A percentile compares a stretch with the other conserved stretches of the same genome.
phyloP scores from a whole-genome alignment of 2,113 vertebrate species.

The Glaucomys volans region DNA sequence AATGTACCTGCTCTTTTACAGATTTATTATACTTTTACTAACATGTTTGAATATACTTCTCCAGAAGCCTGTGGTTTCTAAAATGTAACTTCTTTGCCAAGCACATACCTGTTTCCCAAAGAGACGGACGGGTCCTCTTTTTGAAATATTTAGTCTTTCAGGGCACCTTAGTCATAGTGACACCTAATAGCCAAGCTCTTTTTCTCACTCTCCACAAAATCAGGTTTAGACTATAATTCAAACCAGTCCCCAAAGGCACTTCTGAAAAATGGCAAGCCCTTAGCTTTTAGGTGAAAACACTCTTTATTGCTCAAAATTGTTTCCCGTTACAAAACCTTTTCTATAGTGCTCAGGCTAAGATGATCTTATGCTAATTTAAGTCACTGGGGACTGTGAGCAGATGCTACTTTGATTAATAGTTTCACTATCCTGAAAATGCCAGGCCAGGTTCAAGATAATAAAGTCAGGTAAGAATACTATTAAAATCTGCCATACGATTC shows the following conservation, averaged over 20 bases:
- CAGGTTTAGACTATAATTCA: slow-evolving; percentile 79
- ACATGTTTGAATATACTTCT: slow-evolving; percentile 17
- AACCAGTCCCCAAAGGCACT: slow-evolving; percentile 80
- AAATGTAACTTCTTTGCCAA: slow-evolving; percentile 47
- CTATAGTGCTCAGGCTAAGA: slow-evolving; percentile 50
- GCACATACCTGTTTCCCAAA: slow-evolving; percentile 53
- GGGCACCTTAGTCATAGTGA: slow-evolving; percentile 77
- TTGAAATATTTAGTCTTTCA: slow-evolving; percentile 76
- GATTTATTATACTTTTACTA: slow-evolving; percentile 13
- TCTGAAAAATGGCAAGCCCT: slow-evolving; percentile 81
- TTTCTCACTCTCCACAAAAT: slow-evolving; percentile 73
- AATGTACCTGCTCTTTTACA: background rate
- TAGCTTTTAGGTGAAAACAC: slow-evolving; percentile 78
- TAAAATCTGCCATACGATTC: slow-evolving; percentile 65
- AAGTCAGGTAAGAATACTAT: slow-evolving; percentile 77
- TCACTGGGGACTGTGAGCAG: slow-evolving; percentile 80
- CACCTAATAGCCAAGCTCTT: slow-evolving; percentile 77
- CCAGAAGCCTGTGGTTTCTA: slow-evolving; percentile 15
- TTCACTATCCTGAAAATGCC: slow-evolving; percentile 77
- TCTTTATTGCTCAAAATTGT: slow-evolving; percentile 80
- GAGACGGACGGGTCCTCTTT: background rate
- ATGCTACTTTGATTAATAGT: slow-evolving; percentile 83
- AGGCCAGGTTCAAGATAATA: slow-evolving; percentile 79
- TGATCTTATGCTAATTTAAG: slow-evolving; percentile 80
- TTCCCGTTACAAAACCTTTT: slow-evolving; percentile 72